A percentile compares a stretch with the other conserved stretches of the same genome.
Conservation (phyloP, 1,140 invertebrate genomes). For the Pachypeltis micranthus region DNA sequence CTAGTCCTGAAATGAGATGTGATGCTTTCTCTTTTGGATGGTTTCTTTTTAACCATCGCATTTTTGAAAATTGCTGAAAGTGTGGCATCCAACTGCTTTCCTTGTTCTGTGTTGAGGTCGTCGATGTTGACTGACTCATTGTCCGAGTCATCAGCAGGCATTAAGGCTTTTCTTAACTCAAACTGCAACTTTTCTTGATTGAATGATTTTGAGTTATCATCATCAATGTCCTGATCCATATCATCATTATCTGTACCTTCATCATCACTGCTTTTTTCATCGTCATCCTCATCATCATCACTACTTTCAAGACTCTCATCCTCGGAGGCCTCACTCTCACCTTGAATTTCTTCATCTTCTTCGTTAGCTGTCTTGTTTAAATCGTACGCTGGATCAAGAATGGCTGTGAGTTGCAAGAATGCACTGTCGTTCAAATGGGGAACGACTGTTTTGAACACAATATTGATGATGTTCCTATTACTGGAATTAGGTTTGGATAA, state of each 20-base stretch:
- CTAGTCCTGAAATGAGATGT: background rate
- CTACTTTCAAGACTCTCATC: background rate
- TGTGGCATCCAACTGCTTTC: background rate
- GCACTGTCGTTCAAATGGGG: slow-evolving; percentile 11
- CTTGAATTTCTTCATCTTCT: background rate
- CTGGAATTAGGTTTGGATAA: background rate
- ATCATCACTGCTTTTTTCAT: background rate
- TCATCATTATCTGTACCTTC: background rate
- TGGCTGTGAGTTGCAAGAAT: background rate
- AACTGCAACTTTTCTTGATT: slow-evolving; percentile 11
- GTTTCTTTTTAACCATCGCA: background rate
- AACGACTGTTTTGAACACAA: background rate
- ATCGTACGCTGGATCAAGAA: background rate
- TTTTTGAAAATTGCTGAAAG: background rate
- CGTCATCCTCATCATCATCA: background rate
- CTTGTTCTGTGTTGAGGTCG: background rate
- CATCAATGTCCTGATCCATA: background rate
- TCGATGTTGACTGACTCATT: background rate
- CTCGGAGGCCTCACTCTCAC: background rate
- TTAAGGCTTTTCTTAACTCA: background rate
- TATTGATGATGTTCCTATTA: background rate
- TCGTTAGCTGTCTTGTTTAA: background rate
- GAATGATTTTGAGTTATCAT: background rate
- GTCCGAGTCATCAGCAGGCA: background rate
- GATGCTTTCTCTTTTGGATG: slow-evolving; percentile 1